A percentile compares a stretch with the other conserved stretches of the same genome.
Conservation (phyloP, 2,888 invertebrate species). For the Celastrina argiolus region DNA sequence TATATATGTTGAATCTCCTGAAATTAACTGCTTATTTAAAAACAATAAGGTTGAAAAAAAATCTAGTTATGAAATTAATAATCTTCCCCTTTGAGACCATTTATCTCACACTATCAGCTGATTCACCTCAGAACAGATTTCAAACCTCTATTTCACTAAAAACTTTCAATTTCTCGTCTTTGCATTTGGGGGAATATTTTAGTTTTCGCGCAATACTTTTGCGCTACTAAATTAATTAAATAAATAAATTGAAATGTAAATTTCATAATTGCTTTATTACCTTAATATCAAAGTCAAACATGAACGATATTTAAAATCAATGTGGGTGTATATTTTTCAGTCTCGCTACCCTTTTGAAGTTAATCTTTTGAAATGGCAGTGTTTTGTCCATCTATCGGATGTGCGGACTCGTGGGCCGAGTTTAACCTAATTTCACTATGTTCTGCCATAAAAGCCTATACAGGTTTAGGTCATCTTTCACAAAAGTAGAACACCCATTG, state of each 20-base stretch:
- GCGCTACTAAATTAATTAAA: no score
- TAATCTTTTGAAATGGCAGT: conserved; percentile 34
- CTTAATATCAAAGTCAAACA: neutral
- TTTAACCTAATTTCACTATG: conserved; percentile 60
- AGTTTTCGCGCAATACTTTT: no score
- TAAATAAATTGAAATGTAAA: neutral
- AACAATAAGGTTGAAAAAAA: no score
- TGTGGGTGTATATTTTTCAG: conserved; percentile 12
- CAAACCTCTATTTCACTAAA: no score
- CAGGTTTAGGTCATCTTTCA: conserved; percentile 39
- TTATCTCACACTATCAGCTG: no score
- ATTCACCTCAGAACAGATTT: no score
- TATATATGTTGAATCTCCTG: no score
- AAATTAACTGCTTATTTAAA: no score
- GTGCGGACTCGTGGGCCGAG: conserved; percentile 36
- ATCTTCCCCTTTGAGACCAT: no score
- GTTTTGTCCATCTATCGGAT: conserved; percentile 34
- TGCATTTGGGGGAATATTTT: no score
- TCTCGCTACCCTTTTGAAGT: conserved; percentile 27
- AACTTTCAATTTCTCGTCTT: no score
- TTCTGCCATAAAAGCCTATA: conserved; percentile 41
- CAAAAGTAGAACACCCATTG: conserved; percentile 37
- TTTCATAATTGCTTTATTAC: neutral
- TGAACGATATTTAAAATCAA: neutral
- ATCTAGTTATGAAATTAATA: no score